Evolutionary conservation across 92 coral and sea anemone species (phyloP).

Genomic region (Paragorgia papillata): DNA sequence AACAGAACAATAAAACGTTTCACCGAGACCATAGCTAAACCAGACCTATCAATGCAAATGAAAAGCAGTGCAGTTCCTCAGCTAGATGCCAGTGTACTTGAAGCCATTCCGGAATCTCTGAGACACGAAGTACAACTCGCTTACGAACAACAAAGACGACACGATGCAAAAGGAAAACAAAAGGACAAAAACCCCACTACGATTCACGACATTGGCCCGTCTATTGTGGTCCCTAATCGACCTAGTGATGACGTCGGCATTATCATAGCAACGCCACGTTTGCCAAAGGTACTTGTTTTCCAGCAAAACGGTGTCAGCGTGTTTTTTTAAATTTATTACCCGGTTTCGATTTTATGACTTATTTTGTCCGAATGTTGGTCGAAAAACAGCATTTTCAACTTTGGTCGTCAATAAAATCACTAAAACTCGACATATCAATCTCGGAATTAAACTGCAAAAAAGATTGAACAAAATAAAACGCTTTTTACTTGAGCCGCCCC

Average conservation of each 20-base stretch:
- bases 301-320: too few relatives aligned
- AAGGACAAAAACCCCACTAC: not conserved
- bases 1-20: conserved; percentile 7
- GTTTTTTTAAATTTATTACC: too few relatives aligned
- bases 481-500: too few relatives aligned
- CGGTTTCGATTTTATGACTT: too few relatives aligned
- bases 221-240: not conserved
- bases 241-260: too few relatives aligned
- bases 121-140: conserved; percentile 69
- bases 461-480: too few relatives aligned
- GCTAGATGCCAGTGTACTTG: conserved; percentile 66
- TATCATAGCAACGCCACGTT: not conserved
- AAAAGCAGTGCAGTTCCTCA: not conserved
- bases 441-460: too few relatives aligned
- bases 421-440: too few relatives aligned
- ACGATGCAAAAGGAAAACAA: conserved; percentile 22
- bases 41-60: not conserved
- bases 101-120: conserved; percentile 71
- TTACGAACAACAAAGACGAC: conserved; percentile 47
- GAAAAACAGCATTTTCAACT: too few relatives aligned
- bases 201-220: not conserved
- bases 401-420: too few relatives aligned
- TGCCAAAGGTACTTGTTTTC: not conserved
- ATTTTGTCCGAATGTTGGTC: too few relatives aligned
- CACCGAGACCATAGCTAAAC: not conserved